Evolutionary conservation across 2,797 vertebrate species (phyloP), one percentile per base, ranked within the genome.

Genomic region (Phylloscopus collybita): DNA sequence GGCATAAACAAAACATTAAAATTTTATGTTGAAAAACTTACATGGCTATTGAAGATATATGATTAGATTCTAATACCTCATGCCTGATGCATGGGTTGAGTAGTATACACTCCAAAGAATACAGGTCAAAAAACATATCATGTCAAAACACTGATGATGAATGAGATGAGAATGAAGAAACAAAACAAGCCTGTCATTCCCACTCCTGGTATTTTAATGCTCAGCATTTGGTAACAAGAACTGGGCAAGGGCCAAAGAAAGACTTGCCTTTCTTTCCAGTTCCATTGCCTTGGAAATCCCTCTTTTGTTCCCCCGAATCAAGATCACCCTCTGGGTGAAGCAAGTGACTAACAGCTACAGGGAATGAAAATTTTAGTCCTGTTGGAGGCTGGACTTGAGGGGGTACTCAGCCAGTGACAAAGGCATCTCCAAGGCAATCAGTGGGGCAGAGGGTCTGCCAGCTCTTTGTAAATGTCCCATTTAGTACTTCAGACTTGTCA

Each of bases 301-400:
- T 27, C 20, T 72, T 38, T 30, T 13, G 7, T 16, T 84, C 20
- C 30, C 91, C 30, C 36, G 62, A 91, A 36, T 13, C 13, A 69
- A 66, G 40, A 44, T 12, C 4, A 36, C 22, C 13, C 6, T 60
- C 22, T 56, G n/a, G 6, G 13, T 49, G 45, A 76, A 19, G 11
- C 13, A 75, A 75, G 14, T 71, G 5, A 15, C 12, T 51, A 16
- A 13, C 34, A 64, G 7, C 34, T 32, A 7, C 4, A 15, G 5
- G 12, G 71, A 65, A 59, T 30, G 4, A 76, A 78, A 65, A 30
- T 47, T 78, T 53, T 22, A 40, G 12, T 30, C 12, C 36, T 64
- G 11, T 12, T 30, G 45, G 21, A 34, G 20, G 25, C 9, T 16
- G 27, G 44, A 40, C 38, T 59, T 0, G 0, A 34, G 40, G 17